Percentiles rank a stretch among this genome's conserved stretches.
Conservation (phyloP, 1,140 invertebrate species). For the Harlomillsia oculata region DNA sequence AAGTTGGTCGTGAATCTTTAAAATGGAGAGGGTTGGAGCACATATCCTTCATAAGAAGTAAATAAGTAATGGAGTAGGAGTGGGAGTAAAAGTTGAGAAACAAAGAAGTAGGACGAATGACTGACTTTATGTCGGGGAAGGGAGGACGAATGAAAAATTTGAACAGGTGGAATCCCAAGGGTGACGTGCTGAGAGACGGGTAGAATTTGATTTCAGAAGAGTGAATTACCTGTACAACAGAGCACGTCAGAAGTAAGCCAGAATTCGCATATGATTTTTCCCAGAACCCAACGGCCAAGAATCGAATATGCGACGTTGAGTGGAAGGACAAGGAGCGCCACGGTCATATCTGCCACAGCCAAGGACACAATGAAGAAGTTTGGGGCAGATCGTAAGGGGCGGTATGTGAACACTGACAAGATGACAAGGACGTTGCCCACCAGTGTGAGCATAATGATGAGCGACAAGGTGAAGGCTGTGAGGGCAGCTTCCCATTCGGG, state of each 20-base stretch:
- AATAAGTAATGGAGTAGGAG: too few species aligned
- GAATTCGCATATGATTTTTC: slow-evolving; percentile 82
- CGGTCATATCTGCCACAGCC: slow-evolving; percentile 94
- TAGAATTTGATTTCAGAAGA: too few species aligned
- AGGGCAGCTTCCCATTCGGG: slow-evolving; percentile 67
- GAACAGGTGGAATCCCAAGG: too few species aligned
- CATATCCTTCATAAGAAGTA: too few species aligned
- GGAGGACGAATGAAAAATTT: too few species aligned
- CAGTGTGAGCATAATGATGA: slow-evolving; percentile 81
- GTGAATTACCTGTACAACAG: slow-evolving; percentile 65
- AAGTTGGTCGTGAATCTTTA: too few species aligned
- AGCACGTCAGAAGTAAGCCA: slow-evolving; percentile 95
- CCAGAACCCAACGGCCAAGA: slow-evolving; percentile 78
- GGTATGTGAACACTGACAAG: slow-evolving; percentile 88
- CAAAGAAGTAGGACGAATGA: too few species aligned
- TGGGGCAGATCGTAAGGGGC: slow-evolving; percentile 90
- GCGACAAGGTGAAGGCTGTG: slow-evolving; percentile 60
- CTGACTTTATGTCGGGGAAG: too few species aligned
- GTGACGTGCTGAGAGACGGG: too few species aligned
- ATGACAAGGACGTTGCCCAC: slow-evolving; percentile 92
- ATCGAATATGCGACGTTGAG: slow-evolving; percentile 90
- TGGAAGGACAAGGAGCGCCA: slow-evolving; percentile 90
- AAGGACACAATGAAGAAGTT: slow-evolving; percentile 83
- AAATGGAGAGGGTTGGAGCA: too few species aligned
- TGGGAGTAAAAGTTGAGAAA: too few species aligned